Evolutionary conservation across 2,888 invertebrate genomes (phyloP).

Genomic region (Drosophila lutescens): DNA sequence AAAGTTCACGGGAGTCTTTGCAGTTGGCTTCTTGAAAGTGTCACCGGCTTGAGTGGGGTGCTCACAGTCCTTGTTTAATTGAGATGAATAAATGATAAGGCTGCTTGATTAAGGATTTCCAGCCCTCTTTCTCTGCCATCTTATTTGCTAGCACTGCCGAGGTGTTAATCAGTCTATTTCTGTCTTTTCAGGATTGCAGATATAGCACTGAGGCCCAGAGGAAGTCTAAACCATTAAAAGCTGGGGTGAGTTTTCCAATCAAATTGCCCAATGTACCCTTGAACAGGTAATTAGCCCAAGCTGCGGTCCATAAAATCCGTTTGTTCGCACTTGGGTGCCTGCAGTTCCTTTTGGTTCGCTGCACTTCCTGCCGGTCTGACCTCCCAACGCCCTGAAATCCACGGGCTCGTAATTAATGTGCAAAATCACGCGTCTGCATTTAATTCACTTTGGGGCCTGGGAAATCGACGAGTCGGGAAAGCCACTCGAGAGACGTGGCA

Average conservation of each 20-base stretch:
- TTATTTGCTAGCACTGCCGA: neutral
- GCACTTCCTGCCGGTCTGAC: slow-evolving; percentile 36
- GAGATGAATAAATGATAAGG: slow-evolving; percentile 37
- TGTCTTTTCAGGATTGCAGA: slow-evolving; percentile 8
- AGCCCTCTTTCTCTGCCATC: neutral
- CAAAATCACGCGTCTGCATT: slow-evolving; percentile 67
- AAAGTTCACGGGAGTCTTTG: slow-evolving; percentile 40
- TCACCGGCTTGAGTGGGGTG: slow-evolving; percentile 23
- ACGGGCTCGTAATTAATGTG: slow-evolving; percentile 54
- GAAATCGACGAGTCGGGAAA: slow-evolving; percentile 49
- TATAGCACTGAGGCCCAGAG: neutral
- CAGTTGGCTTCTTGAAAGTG: slow-evolving; percentile 16
- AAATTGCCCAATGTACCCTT: neutral
- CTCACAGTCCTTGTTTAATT: slow-evolving; percentile 13
- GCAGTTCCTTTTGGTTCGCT: slow-evolving; percentile 42
- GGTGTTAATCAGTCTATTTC: slow-evolving; percentile 11
- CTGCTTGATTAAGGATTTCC: slow-evolving; percentile 19
- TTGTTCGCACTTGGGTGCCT: slow-evolving; percentile 44
- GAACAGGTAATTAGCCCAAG: slow-evolving; percentile 17
- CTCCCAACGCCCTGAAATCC: slow-evolving; percentile 33
- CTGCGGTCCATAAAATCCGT: slow-evolving; percentile 24
- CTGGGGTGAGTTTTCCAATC: slow-evolving; percentile 11
- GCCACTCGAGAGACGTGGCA: slow-evolving; percentile 26
- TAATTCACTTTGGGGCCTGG: slow-evolving; percentile 60
- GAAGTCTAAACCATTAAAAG: neutral